Conservation (phyloP, 2,113 vertebrate genomes). For the Emberiza fucata region DNA sequence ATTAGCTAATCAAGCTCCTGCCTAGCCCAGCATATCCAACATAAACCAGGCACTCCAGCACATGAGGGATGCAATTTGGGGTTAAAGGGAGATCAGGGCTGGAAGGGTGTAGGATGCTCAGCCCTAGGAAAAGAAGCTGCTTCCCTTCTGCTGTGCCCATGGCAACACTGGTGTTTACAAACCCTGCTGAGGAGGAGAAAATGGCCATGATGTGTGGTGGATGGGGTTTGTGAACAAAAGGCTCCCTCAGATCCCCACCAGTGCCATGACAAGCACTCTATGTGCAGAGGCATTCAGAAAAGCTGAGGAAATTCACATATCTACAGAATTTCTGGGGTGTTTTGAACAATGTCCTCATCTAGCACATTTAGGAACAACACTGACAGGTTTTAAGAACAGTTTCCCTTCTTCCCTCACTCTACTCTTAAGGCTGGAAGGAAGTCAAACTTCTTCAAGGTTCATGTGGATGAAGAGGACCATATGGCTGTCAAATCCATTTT, state of each 20-base stretch:
- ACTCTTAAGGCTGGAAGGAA: constrained; percentile 16
- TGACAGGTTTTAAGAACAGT: background rate
- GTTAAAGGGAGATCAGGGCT: background rate
- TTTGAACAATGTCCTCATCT: background rate
- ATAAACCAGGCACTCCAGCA: background rate
- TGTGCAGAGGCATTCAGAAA: background rate
- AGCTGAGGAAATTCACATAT: background rate
- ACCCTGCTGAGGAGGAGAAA: background rate
- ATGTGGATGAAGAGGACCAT: constrained; percentile 29
- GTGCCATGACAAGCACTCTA: background rate
- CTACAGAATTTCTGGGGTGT: background rate
- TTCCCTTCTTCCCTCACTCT: background rate
- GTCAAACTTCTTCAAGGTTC: constrained; percentile 40
- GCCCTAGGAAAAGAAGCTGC: background rate
- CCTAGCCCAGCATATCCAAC: background rate
- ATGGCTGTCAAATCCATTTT: constrained; percentile 36
- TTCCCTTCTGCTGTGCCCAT: background rate
- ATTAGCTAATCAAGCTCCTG: background rate
- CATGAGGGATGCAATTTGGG: background rate
- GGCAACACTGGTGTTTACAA: background rate
- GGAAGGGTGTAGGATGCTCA: background rate
- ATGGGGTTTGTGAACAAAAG: background rate
- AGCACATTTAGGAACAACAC: background rate
- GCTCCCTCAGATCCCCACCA: background rate
- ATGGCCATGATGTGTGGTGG: background rate